Evolutionary conservation across 2,888 invertebrate species (phyloP).

Genomic region (Gari tellinella): DNA sequence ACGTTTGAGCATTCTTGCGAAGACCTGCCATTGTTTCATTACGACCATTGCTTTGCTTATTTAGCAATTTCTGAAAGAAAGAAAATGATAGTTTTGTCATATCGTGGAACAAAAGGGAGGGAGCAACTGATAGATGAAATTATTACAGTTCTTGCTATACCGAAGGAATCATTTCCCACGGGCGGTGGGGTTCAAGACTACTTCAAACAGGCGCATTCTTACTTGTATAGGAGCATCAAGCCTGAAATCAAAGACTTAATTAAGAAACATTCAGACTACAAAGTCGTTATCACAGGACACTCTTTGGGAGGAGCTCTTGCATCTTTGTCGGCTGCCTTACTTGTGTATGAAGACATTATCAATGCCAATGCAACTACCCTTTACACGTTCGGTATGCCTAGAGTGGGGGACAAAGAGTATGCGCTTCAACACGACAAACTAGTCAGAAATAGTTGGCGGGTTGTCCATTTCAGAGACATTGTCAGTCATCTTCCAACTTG

Average conservation of each 20-base stretch:
- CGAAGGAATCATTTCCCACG: conserved; percentile 9
- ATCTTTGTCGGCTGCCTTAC: conserved; percentile 21
- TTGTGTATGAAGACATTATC: conserved; percentile 28
- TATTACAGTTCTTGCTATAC: background rate
- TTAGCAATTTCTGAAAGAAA: conserved; percentile 5
- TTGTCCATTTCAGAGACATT: conserved; percentile 42
- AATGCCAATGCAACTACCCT: conserved; percentile 12
- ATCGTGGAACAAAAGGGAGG: background rate
- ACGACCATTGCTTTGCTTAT: conserved; percentile 20
- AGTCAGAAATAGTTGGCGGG: conserved; percentile 46
- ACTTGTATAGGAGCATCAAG: conserved; percentile 27
- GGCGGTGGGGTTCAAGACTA: conserved; percentile 44
- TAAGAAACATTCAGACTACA: conserved; percentile 21
- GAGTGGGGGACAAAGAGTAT: conserved; percentile 43
- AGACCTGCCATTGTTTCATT: background rate
- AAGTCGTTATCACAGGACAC: conserved; percentile 42
- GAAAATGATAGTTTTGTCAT: conserved; percentile 6
- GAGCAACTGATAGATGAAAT: conserved; percentile 29
- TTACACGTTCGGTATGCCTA: conserved; percentile 46
- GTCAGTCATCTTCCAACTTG: conserved; percentile 35
- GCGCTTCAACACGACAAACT: conserved; percentile 30
- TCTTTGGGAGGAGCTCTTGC: conserved; percentile 49
- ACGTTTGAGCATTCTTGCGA: background rate
- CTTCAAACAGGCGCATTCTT: conserved; percentile 36
- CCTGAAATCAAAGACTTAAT: conserved; percentile 12